Percentiles rank a stretch among this genome's conserved stretches.
Conservation (phyloP, 2,113 vertebrate species). For the Nothoprocta perdicaria region DNA sequence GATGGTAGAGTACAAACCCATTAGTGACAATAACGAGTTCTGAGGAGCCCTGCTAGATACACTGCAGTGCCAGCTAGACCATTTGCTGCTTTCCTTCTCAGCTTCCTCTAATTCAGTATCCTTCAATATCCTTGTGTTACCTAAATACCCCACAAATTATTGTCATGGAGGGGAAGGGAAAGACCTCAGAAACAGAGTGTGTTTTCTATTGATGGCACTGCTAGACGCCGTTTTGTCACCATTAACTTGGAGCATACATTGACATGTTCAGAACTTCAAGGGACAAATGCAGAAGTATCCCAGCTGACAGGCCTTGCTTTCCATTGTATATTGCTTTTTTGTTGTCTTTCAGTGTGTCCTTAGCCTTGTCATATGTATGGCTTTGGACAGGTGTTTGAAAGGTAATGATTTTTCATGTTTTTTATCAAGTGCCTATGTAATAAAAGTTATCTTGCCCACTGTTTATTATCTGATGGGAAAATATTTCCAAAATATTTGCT, state of each 20-base stretch:
- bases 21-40: neutral
- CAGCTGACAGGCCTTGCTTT: neutral
- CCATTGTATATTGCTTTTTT: neutral
- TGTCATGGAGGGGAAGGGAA: neutral
- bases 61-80: neutral
- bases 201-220: neutral
- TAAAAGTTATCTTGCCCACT: neutral
- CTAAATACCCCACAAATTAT: neutral
- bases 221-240: neutral
- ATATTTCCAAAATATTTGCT: neutral
- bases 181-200: neutral
- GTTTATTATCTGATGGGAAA: neutral
- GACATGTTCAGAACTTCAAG: neutral
- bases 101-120: neutral
- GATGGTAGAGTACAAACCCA: neutral
- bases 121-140: neutral
- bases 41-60: neutral
- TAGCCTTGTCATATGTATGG: neutral
- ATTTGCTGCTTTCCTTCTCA: neutral
- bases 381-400: neutral
- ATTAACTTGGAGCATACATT: neutral
- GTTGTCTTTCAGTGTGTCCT: neutral
- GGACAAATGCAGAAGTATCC: neutral
- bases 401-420: neutral
- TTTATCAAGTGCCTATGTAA: neutral